phyloP scores from a whole-genome alignment of 2,888 invertebrate species.

The Lissocephala sabroskyi region DNA sequence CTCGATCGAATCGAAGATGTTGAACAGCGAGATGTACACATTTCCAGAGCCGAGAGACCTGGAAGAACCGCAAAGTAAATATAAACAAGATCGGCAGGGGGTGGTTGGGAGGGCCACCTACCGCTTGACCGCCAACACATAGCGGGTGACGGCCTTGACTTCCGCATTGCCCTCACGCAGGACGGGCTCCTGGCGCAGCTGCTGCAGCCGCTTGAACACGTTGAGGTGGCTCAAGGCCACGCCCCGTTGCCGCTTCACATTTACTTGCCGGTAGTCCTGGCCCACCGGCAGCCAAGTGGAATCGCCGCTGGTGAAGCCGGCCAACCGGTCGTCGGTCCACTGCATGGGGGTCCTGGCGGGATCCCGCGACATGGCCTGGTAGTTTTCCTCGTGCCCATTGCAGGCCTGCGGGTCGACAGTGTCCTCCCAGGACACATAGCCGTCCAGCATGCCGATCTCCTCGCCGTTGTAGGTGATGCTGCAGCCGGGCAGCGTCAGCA shows the following conservation, averaged over 20 bases:
- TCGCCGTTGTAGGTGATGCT: slow-evolving; percentile 90
- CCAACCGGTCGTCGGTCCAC: slow-evolving; percentile 74
- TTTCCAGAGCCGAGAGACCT: slow-evolving; percentile 49
- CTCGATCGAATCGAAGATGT: slow-evolving; percentile 71
- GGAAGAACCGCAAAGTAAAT: not conserved
- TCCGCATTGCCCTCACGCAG: slow-evolving; percentile 75
- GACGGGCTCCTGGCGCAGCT: slow-evolving; percentile 72
- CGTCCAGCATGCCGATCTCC: slow-evolving; percentile 85
- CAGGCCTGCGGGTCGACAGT: slow-evolving; percentile 79
- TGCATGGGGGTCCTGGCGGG: slow-evolving; percentile 78
- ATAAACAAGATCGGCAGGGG: not conserved
- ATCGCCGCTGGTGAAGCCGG: slow-evolving; percentile 59
- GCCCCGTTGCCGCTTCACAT: slow-evolving; percentile 75
- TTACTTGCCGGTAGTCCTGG: slow-evolving; percentile 75
- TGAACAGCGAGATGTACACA: slow-evolving; percentile 73
- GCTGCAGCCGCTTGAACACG: slow-evolving; percentile 76
- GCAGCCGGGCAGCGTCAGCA: slow-evolving; percentile 86
- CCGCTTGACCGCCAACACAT: slow-evolving; percentile 73
- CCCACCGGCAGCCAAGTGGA: slow-evolving; percentile 72
- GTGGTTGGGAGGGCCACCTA: slow-evolving; percentile 24
- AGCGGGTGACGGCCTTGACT: slow-evolving; percentile 56
- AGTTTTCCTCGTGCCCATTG: slow-evolving; percentile 76
- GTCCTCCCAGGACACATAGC: slow-evolving; percentile 76
- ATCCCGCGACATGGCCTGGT: slow-evolving; percentile 76
- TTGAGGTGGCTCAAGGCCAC: slow-evolving; percentile 75